phyloP scores from a whole-genome alignment of 2,113 vertebrate genomes.

The Verasper variegatus region DNA sequence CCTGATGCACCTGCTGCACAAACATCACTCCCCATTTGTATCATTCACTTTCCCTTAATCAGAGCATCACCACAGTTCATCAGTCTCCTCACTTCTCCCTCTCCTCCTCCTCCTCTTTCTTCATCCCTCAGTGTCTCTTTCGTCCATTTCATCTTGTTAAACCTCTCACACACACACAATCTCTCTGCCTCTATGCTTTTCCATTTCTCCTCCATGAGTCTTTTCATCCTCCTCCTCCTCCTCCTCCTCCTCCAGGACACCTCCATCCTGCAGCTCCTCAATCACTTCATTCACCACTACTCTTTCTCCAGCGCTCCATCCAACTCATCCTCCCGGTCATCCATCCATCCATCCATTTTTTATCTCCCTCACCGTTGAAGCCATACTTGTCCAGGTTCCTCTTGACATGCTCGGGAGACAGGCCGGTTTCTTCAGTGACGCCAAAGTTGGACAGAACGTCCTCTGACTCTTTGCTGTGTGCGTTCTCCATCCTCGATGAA shows the following conservation, averaged over 20 bases:
- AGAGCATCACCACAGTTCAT: slow-evolving; percentile 27
- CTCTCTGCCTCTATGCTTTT: neutral
- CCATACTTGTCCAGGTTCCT: slow-evolving; percentile 88
- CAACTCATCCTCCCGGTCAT: neutral
- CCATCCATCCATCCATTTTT: neutral
- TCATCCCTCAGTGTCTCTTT: neutral
- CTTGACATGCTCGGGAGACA: slow-evolving; percentile 88
- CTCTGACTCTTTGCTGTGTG: slow-evolving; percentile 83
- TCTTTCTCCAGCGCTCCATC: slow-evolving; percentile 12
- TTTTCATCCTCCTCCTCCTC: neutral
- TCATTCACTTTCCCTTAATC: slow-evolving; percentile 34
- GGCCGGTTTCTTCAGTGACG: slow-evolving; percentile 87
- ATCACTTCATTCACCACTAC: slow-evolving; percentile 1
- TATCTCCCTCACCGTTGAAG: slow-evolving; percentile 87
- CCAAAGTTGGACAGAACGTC: slow-evolving; percentile 89
- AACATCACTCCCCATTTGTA: slow-evolving; percentile 26
- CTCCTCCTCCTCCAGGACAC: slow-evolving; percentile 8
- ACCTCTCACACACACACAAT: neutral
- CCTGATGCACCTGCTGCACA: slow-evolving; percentile 51
- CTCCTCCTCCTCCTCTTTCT: slow-evolving; percentile 28
- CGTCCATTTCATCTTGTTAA: neutral
- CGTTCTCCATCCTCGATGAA: slow-evolving; percentile 87
- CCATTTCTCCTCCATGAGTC: neutral
- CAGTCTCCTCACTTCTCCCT: neutral
- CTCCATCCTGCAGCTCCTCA: slow-evolving; percentile 22